Evolutionary conservation across 2,888 invertebrate genomes (phyloP).

Genomic region (Cremastobaeus sp.): DNA sequence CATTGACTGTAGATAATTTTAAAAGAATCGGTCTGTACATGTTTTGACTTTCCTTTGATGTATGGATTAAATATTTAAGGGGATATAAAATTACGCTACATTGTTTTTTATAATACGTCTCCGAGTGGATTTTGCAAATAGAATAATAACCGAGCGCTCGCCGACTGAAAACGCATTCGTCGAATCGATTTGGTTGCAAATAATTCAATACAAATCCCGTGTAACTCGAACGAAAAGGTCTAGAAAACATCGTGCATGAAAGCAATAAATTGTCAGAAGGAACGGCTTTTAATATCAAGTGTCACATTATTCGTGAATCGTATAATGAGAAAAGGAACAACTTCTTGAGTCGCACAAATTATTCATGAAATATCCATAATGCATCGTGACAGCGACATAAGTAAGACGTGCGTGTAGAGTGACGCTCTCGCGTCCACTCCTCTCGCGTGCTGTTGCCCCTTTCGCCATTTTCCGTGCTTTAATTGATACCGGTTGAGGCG

Average conservation of each 20-base stretch:
- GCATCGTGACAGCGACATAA: slow-evolving; percentile 47
- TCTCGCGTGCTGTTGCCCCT: slow-evolving; percentile 10
- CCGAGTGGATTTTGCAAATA: too few species aligned
- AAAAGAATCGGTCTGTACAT: too few species aligned
- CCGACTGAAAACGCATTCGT: slow-evolving; percentile 9
- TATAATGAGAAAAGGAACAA: slow-evolving; percentile 38
- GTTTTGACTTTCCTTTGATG: too few species aligned
- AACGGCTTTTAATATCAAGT: slow-evolving; percentile 43
- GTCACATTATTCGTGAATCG: slow-evolving; percentile 35
- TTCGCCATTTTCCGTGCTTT: slow-evolving; percentile 41
- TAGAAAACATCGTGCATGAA: slow-evolving; percentile 1
- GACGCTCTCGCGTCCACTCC: not conserved
- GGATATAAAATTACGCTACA: too few species aligned
- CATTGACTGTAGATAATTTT: too few species aligned
- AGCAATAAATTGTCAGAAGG: slow-evolving; percentile 35
- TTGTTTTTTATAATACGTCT: too few species aligned
- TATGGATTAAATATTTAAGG: too few species aligned
- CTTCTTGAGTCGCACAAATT: slow-evolving; percentile 48
- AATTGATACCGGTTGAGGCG: slow-evolving; percentile 50
- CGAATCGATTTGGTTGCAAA: slow-evolving; percentile 9
- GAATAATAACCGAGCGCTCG: too few species aligned
- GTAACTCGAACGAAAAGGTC: slow-evolving; percentile 1
- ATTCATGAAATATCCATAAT: slow-evolving; percentile 55
- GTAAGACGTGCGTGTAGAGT: slow-evolving; percentile 40
- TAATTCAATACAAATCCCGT: slow-evolving; percentile 18